Evolutionary conservation across 2,797 vertebrate species (phyloP).

Genomic region (Sebastes aleutianus): DNA sequence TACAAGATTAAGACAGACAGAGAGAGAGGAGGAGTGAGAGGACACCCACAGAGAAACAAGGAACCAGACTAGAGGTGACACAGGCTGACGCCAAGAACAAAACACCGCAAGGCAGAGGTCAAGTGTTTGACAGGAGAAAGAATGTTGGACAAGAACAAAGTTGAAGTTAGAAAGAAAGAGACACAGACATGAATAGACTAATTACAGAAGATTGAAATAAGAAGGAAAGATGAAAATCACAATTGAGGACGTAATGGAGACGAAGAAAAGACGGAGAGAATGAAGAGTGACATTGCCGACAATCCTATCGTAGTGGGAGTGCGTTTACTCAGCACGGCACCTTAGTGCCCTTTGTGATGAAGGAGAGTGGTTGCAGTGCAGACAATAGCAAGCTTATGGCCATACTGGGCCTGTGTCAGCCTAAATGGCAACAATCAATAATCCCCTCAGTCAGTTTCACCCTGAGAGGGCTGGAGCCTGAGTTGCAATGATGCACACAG

Average conservation of each 20-base stretch:
- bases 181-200: not conserved
- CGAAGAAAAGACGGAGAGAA: not conserved
- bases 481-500: constrained; percentile 5
- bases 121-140: constrained; percentile 25
- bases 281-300: constrained; percentile 28
- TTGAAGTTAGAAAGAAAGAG: not conserved
- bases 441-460: constrained; percentile 43
- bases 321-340: constrained; percentile 22
- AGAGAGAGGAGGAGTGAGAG: constrained; percentile 26
- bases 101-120: constrained; percentile 24
- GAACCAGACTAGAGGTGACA: not conserved
- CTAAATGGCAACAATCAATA: constrained; percentile 64
- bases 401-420: constrained; percentile 24
- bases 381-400: constrained; percentile 48
- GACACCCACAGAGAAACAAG: constrained; percentile 10
- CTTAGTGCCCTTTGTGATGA: constrained; percentile 55
- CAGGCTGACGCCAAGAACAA: not conserved
- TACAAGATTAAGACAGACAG: not conserved
- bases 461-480: constrained; percentile 14
- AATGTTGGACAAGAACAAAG: not conserved
- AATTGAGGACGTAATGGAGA: not conserved
- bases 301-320: constrained; percentile 8
- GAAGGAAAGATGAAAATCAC: not conserved
- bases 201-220: not conserved
- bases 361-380: constrained; percentile 41